phyloP scores from a whole-genome alignment of 2,888 invertebrate genomes.

The Electrophaes corylata region DNA sequence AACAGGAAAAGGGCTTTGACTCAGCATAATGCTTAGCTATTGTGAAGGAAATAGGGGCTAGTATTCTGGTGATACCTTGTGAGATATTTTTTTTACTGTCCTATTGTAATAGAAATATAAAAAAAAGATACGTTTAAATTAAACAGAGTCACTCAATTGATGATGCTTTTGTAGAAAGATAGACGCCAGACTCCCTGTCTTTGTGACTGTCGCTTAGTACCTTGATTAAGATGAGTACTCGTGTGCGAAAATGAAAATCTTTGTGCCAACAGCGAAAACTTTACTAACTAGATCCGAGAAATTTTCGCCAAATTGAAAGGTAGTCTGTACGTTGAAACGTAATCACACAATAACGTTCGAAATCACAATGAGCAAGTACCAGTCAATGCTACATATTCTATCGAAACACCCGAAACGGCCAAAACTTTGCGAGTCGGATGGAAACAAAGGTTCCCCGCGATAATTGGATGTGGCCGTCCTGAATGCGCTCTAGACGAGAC shows the following conservation, averaged over 20 bases:
- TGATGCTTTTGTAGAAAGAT: too few species aligned
- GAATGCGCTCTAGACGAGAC: slow-evolving; percentile 82
- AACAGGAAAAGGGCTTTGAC: too few species aligned
- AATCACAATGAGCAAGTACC: slow-evolving; percentile 46
- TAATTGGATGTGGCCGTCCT: slow-evolving; percentile 82
- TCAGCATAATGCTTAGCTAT: too few species aligned
- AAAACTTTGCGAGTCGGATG: slow-evolving; percentile 51
- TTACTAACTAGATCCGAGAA: slow-evolving; percentile 25
- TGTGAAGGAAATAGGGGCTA: too few species aligned
- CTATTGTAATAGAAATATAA: too few species aligned
- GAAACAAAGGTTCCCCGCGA: slow-evolving; percentile 79
- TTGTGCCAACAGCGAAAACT: slow-evolving; percentile 10
- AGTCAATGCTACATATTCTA: slow-evolving; percentile 54
- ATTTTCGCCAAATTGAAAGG: slow-evolving; percentile 36
- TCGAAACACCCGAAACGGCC: slow-evolving; percentile 53
- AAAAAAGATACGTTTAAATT: too few species aligned
- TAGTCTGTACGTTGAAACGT: slow-evolving; percentile 37
- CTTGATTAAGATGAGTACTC: not conserved
- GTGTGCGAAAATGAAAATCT: slow-evolving; percentile 5
- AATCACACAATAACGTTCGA: slow-evolving; percentile 49
- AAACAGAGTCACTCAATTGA: too few species aligned
- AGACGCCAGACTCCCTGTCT: too few species aligned
- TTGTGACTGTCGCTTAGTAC: not conserved
- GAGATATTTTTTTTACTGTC: too few species aligned
- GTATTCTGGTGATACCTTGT: too few species aligned